Conservation (phyloP, 2,888 invertebrate genomes). For the Chirona hameri region DNA sequence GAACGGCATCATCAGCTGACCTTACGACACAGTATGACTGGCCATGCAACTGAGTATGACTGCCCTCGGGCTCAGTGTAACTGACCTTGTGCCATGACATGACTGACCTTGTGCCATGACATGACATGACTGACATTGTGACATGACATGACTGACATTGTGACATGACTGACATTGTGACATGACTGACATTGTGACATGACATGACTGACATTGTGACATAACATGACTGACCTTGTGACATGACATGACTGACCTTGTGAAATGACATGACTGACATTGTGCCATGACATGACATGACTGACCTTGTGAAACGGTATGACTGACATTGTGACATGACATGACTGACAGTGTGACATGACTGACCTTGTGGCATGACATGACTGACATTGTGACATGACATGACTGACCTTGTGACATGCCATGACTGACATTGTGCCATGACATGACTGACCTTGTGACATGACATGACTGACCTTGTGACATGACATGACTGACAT, state of each 20-base stretch:
- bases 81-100: conserved; percentile 64
- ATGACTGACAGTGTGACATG: no score
- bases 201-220: conserved; percentile 58
- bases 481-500: conserved; percentile 61
- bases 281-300: conserved; percentile 67
- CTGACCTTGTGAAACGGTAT: conserved; percentile 66
- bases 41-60: no score
- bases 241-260: conserved; percentile 60
- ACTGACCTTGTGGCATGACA: conserved; percentile 64
- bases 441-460: conserved; percentile 61
- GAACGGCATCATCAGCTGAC: no score
- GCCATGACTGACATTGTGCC: conserved; percentile 58
- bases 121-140: conserved; percentile 57
- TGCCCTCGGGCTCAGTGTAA: no score
- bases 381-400: conserved; percentile 63
- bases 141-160: conserved; percentile 60
- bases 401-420: conserved; percentile 63
- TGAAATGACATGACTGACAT: conserved; percentile 54
- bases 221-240: conserved; percentile 60
- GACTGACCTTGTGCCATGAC: conserved; percentile 64
- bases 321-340: conserved; percentile 64
- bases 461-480: conserved; percentile 60
- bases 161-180: conserved; percentile 68
- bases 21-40: no score
- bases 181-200: conserved; percentile 68